Base-by-base conservation (phyloP, 2,888 invertebrate species). In the Drosophila kambysellisi region DNA sequence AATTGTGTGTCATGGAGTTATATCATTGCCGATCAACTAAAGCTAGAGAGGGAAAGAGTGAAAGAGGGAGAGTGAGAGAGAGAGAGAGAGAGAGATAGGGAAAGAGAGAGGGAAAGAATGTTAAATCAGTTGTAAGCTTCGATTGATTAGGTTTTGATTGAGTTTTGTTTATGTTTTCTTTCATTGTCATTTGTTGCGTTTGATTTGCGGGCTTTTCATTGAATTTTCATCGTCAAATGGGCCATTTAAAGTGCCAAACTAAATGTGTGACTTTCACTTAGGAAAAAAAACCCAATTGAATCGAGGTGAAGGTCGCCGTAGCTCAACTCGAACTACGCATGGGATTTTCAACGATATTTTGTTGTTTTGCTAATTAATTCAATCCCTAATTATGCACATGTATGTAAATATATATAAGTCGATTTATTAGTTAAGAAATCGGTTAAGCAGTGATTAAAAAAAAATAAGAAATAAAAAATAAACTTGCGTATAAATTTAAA, bases 341-440 rank as follows among this genome's bases (percentile, higher is more conserved):
- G 17, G 56, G 25, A 25, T 46, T 46, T 46, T 25, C 46, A 2
- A 0, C 15, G 46, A 17, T 4, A 8, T 20, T 52, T 33, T 33
- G 20, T 46, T 64, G 15, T 39, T 68, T 39, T 20, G 6, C 17
- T 32, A 20, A 12, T 32, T 20, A 53, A 20, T 33, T 20, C n/a
- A 54, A 30, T 29, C 29, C 33, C 39, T 65, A 29, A 73, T 71
- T 84, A 81, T 88, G 70, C 70, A 83, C 70, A 74, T 83, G 71
- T 83, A 71, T 54, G 60, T 46, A 46, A 46, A 46, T 46, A 25
- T 25, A 25, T 73, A 25, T 73, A 67, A 56, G 35, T 84, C 54
- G 51, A 60, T 88, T 89, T 85, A 84, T 87, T 85, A 65, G 73
- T 79, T 88, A 80, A 82, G 75, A 77, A 85, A 88, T 85, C 56